A percentile compares a stretch with the other conserved stretches of the same genome.
These are phyloP conservation scores for Melanogrammus aeglefinus DNA, from an alignment of 2,797 vertebrate genomes.

Conservation along the genomic window DNA sequence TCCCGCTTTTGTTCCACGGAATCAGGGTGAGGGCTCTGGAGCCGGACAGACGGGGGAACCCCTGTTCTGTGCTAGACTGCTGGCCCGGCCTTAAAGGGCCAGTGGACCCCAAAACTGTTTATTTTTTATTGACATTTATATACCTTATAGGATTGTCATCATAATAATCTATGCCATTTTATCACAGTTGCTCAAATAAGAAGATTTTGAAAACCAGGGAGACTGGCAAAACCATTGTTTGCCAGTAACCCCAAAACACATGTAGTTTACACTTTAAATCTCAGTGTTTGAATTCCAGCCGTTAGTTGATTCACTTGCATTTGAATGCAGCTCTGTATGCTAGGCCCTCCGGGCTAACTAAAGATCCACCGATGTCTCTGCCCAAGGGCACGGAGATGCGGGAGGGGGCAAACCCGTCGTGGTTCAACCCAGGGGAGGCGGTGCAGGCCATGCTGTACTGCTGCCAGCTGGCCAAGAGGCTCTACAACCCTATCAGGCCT, in stretches of 20 bases:
- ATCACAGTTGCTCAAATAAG: too few relatives aligned
- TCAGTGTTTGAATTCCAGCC: too few relatives aligned
- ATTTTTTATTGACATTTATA: too few relatives aligned
- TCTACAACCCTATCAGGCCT: slow-evolving; percentile 71
- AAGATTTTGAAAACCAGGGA: too few relatives aligned
- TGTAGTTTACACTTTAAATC: too few relatives aligned
- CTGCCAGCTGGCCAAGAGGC: slow-evolving; percentile 83
- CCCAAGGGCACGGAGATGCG: slow-evolving; percentile 85
- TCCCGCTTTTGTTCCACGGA: slow-evolving; percentile 92
- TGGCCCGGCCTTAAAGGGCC: too few relatives aligned
- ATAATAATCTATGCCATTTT: too few relatives aligned
- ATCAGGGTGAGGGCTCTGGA: slow-evolving; percentile 75
- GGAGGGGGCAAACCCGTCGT: slow-evolving; percentile 86
- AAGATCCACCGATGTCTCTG: slow-evolving; percentile 6
- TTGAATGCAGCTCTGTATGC: neutral
- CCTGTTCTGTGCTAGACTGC: neutral
- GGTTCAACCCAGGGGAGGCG: slow-evolving; percentile 93
- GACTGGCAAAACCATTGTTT: too few relatives aligned
- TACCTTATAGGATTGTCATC: too few relatives aligned
- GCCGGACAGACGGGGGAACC: too few relatives aligned
- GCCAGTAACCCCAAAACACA: too few relatives aligned
- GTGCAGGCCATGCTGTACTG: slow-evolving; percentile 93
- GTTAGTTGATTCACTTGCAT: neutral
- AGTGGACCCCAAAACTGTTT: too few relatives aligned
- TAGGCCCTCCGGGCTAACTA: neutral